Conservation (phyloP, 2,888 invertebrate genomes). For the Polymixis lichenea region DNA sequence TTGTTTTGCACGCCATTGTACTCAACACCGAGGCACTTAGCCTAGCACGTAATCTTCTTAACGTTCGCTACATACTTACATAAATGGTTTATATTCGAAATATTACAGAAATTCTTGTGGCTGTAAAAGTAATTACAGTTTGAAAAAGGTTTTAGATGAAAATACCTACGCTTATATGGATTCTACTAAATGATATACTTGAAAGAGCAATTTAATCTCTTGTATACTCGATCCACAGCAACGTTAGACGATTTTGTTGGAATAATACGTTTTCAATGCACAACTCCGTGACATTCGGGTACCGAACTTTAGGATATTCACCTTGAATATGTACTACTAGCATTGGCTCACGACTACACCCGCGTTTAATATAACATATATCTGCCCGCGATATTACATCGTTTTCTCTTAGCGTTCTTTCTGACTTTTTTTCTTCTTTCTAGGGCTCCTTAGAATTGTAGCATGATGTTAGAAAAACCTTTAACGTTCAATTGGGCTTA, state of each 20-base stretch:
- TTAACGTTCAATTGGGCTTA: no score
- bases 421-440: no score
- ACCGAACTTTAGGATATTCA: not conserved
- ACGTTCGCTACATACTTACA: slow-evolving; percentile 38
- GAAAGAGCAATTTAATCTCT: not conserved
- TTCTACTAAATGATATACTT: not conserved
- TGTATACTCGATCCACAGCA: not conserved
- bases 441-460: no score
- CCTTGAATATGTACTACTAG: not conserved
- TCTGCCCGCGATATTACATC: no score
- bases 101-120: slow-evolving; percentile 33
- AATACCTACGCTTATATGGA: not conserved
- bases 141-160: not conserved
- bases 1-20: slow-evolving; percentile 64
- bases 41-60: slow-evolving; percentile 69
- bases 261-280: slow-evolving; percentile 3
- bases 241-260: slow-evolving; percentile 1
- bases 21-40: slow-evolving; percentile 64
- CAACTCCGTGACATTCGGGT: no score
- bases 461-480: no score
- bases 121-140: not conserved
- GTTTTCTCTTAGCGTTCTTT: no score
- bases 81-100: slow-evolving; percentile 46
- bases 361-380: no score
- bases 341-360: no score